phyloP scores from a whole-genome alignment of 2,797 vertebrate species.

The Manis crassicaudata region DNA sequence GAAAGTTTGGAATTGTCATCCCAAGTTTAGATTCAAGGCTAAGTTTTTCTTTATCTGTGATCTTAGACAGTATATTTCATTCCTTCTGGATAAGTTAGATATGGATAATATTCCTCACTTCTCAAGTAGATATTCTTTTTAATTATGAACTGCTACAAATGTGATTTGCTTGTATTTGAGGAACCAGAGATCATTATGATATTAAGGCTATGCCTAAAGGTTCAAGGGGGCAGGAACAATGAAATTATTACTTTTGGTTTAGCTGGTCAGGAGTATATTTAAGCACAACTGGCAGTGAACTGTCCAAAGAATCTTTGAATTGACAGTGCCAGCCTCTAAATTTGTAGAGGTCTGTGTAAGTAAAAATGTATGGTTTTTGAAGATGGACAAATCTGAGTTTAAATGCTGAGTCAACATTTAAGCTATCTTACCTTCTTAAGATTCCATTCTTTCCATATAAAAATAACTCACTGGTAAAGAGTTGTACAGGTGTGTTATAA shows the following conservation, averaged over 20 bases:
- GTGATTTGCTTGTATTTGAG: neutral
- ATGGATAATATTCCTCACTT: neutral
- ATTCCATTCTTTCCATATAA: neutral
- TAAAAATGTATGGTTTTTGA: neutral
- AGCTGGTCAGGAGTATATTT: neutral
- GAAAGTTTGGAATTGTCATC: neutral
- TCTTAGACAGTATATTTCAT: neutral
- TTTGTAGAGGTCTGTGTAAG: neutral
- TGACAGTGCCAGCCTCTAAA: neutral
- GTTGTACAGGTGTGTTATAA: neutral
- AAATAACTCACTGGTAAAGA: slow-evolving; percentile 14
- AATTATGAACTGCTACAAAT: neutral
- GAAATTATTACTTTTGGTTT: neutral
- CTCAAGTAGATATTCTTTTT: neutral
- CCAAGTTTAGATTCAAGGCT: slow-evolving; percentile 3
- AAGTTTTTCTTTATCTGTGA: slow-evolving; percentile 34
- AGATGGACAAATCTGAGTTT: neutral
- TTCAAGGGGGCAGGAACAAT: neutral
- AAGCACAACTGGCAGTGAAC: neutral
- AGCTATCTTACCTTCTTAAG: neutral
- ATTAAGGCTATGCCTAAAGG: neutral
- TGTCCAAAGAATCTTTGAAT: slow-evolving; percentile 9
- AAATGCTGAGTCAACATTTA: neutral
- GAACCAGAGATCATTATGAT: neutral
- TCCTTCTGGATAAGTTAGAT: slow-evolving; percentile 9